Conservation (phyloP, 2,888 invertebrate species). For the Ectobius pallidus region DNA sequence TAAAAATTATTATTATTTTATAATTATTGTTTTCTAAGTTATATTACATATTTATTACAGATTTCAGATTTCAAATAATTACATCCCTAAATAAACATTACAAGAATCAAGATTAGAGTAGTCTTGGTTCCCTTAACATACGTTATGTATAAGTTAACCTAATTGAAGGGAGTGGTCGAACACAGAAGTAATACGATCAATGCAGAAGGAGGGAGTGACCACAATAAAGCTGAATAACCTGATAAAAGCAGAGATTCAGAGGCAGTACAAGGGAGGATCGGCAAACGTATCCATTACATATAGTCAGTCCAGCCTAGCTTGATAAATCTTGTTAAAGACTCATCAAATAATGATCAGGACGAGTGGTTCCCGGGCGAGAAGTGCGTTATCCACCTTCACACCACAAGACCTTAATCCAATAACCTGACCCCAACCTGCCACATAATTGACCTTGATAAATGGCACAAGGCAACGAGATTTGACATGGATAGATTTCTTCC, state of each 20-base stretch:
- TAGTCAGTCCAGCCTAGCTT: neutral
- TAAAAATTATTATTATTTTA: no score
- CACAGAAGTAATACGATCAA: no score
- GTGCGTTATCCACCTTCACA: neutral
- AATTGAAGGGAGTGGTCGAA: no score
- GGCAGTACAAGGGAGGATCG: neutral
- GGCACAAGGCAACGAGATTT: conserved; percentile 26
- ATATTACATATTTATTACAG: no score
- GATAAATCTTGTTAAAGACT: conserved; percentile 37
- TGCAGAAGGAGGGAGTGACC: no score
- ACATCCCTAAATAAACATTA: no score
- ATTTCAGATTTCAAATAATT: no score
- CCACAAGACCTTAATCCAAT: conserved; percentile 33
- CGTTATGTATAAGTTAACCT: no score
- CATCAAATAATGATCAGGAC: conserved; percentile 37
- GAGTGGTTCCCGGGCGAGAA: conserved; percentile 21
- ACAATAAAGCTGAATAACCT: neutral
- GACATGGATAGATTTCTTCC: conserved; percentile 35
- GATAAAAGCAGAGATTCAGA: conserved; percentile 11
- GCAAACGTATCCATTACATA: conserved; percentile 17
- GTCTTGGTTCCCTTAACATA: no score
- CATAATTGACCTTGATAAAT: conserved; percentile 38
- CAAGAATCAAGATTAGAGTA: no score
- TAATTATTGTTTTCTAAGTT: no score
- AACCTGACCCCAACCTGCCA: conserved; percentile 3